These are phyloP conservation scores for Patagioenas fasciata DNA, from an alignment of 2,113 vertebrate genomes.

Conservation along the genomic window DNA sequence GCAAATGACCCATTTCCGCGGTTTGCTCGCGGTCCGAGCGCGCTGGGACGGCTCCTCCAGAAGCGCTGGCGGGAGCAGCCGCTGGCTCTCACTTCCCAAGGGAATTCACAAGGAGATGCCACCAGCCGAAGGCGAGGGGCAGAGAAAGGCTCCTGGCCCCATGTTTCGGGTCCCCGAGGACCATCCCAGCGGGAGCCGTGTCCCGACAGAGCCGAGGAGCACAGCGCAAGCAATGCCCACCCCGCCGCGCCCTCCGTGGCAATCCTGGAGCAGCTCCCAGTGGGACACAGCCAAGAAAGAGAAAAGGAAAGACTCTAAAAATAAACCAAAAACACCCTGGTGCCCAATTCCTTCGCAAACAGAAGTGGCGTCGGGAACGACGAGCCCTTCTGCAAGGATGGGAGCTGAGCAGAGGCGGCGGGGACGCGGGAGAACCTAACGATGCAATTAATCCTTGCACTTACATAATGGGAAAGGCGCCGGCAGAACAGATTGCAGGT, in stretches of 20 bases:
- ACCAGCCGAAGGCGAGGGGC: accelerated
- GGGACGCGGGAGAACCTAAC: not conserved
- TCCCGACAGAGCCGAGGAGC: accelerated
- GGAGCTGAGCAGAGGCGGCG: not conserved
- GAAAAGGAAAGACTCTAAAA: conserved; percentile 52
- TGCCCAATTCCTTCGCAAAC: conserved; percentile 21
- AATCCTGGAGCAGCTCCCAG: conserved; percentile 65
- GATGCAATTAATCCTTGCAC: conserved; percentile 28
- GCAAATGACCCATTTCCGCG: conserved; percentile 21
- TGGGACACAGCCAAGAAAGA: conserved; percentile 43
- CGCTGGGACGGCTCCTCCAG: not conserved
- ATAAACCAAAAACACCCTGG: conserved; percentile 42
- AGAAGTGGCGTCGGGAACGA: not conserved
- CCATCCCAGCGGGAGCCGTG: accelerated
- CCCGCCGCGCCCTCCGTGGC: not conserved
- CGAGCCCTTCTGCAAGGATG: not conserved
- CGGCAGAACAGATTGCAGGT: conserved; percentile 47
- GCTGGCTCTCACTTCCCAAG: not conserved
- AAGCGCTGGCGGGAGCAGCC: no score
- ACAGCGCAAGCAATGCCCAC: not conserved
- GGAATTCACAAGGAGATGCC: not conserved
- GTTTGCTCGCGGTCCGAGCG: not conserved
- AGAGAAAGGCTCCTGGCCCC: not conserved
- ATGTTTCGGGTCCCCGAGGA: accelerated
- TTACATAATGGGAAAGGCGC: not conserved